Evolutionary conservation across 2,888 invertebrate species (phyloP).

Genomic region (Sphaeridia pumilis): DNA sequence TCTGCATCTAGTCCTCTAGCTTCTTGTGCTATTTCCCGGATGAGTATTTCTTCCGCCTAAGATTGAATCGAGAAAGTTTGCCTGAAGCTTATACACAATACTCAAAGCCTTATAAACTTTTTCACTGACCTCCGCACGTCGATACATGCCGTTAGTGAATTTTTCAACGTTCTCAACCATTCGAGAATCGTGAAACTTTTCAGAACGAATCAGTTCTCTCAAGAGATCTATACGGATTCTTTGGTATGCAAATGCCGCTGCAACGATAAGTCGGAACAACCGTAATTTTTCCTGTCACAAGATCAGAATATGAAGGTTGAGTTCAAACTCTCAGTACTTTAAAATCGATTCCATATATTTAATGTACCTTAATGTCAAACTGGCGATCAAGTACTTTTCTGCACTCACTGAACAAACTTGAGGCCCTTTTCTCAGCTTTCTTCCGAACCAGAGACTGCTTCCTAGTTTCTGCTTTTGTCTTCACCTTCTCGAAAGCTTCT

Average conservation of each 20-base stretch:
- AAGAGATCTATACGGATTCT: constrained; percentile 22
- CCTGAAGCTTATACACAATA: too few species aligned
- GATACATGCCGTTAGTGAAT: constrained; percentile 2
- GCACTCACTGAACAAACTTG: background rate
- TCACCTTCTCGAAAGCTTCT: too few species aligned
- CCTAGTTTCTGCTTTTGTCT: background rate
- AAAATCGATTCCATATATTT: background rate
- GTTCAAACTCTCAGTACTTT: background rate
- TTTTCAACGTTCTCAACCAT: constrained; percentile 12
- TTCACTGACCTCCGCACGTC: constrained; percentile 7
- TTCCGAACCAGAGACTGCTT: background rate
- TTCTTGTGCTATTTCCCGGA: too few species aligned
- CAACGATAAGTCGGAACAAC: constrained; percentile 16
- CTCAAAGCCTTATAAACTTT: too few species aligned
- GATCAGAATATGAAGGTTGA: background rate
- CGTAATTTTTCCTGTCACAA: constrained; percentile 22
- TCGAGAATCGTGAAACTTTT: constrained; percentile 14
- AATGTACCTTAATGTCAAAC: constrained; percentile 3
- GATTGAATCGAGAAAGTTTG: too few species aligned
- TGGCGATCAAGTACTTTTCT: constrained; percentile 7
- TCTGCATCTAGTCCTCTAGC: too few species aligned
- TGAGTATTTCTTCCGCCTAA: too few species aligned
- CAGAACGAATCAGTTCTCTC: constrained; percentile 18
- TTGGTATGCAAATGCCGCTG: constrained; percentile 16
- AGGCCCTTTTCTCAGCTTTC: background rate